Conservation (phyloP, 2,113 vertebrate genomes). For the Pontoporia blainvillei region DNA sequence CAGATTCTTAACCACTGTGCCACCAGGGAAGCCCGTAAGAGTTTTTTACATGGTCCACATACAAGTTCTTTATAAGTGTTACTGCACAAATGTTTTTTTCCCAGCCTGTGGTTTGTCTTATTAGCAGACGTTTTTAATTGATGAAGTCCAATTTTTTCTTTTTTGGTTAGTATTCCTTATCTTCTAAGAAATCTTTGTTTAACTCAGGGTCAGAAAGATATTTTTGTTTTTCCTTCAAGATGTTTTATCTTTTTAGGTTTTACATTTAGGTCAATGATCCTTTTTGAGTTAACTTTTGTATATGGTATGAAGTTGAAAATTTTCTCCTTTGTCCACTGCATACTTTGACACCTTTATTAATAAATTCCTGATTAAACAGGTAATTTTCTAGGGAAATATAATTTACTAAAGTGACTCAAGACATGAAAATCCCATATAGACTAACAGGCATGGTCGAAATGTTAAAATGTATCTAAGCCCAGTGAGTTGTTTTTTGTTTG, state of each 20-base stretch:
- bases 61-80: neutral
- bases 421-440: neutral
- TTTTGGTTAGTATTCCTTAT: neutral
- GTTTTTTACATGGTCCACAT: neutral
- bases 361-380: neutral
- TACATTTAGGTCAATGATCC: neutral
- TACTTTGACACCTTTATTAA: neutral
- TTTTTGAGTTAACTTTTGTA: neutral
- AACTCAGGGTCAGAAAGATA: neutral
- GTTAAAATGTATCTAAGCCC: neutral
- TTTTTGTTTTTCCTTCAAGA: constrained; percentile 2
- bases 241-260: neutral
- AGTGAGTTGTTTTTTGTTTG: neutral
- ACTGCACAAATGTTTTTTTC: neutral
- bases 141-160: neutral
- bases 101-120: neutral
- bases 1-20: no score
- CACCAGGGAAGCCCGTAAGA: neutral
- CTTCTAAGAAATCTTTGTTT: neutral
- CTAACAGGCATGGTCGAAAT: neutral
- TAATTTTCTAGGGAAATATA: constrained; percentile 8
- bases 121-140: neutral
- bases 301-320: neutral
- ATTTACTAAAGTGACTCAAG: neutral
- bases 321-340: neutral